Percentiles rank a stretch among this genome's conserved stretches.
phyloP scores from a whole-genome alignment of 2,888 invertebrate genomes.

The Barypeithes pellucidus region DNA sequence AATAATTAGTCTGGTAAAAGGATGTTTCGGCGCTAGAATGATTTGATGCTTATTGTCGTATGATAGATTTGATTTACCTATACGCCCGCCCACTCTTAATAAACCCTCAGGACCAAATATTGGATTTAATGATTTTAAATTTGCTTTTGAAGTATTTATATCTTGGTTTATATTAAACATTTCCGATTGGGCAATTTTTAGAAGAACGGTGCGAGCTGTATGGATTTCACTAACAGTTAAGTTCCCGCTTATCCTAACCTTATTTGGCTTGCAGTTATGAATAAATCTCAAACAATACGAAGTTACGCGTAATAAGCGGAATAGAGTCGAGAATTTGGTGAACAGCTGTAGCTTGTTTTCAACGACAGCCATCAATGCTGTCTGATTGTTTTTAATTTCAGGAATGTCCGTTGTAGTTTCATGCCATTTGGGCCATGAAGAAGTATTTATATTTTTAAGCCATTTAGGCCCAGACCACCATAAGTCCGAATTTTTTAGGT shows the following conservation, averaged over 20 bases:
- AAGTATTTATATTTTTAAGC: constrained; percentile 6
- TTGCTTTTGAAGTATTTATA: background rate
- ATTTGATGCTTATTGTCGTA: constrained; percentile 39
- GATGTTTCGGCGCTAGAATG: constrained; percentile 37
- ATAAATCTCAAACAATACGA: background rate
- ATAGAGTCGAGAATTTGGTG: background rate
- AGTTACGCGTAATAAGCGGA: background rate
- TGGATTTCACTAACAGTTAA: background rate
- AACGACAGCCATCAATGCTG: background rate
- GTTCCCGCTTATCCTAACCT: background rate
- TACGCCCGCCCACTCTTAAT: constrained; percentile 43
- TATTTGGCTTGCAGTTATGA: background rate
- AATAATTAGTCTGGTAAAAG: background rate
- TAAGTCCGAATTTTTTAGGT: background rate
- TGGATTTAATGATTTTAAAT: background rate
- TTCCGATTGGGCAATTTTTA: background rate
- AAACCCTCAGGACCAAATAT: too few relatives aligned
- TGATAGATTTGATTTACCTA: constrained; percentile 22
- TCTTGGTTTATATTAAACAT: background rate
- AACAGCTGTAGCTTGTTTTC: background rate
- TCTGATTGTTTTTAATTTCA: background rate
- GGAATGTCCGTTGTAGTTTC: background rate
- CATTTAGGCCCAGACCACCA: constrained; percentile 24
- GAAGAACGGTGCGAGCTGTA: background rate
- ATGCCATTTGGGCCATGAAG: background rate